These are phyloP conservation scores for Nipponia nippon DNA, from an alignment of 2,113 vertebrate genomes.

Conservation along the genomic window DNA sequence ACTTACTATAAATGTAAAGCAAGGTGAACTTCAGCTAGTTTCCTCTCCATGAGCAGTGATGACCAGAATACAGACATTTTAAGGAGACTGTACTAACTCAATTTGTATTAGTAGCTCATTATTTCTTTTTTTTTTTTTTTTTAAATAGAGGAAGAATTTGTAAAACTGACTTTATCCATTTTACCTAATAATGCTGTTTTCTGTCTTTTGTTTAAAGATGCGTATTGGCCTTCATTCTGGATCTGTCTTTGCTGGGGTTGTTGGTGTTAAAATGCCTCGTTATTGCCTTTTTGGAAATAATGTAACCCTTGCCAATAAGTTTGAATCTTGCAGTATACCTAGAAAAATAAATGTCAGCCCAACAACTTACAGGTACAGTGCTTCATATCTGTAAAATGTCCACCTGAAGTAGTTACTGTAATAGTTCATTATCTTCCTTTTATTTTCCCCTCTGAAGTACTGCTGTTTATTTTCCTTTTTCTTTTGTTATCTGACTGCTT, in stretches of 20 bases:
- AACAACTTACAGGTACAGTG: constrained; percentile 89
- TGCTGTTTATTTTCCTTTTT: not conserved
- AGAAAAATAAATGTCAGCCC: constrained; percentile 95
- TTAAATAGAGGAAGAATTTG: not conserved
- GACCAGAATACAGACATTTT: not conserved
- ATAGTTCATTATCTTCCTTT: not conserved
- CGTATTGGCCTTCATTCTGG: constrained; percentile 95
- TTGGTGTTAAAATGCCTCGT: constrained; percentile 97
- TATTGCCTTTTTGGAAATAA: constrained; percentile 99
- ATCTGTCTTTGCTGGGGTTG: constrained; percentile 94
- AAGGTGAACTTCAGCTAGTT: not conserved
- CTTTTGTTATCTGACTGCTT: not conserved
- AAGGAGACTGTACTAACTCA: not conserved
- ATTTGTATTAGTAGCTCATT: not conserved
- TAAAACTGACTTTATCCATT: not conserved
- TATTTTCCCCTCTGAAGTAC: not conserved
- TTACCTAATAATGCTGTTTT: not conserved
- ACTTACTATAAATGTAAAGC: not conserved
- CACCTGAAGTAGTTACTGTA: not conserved
- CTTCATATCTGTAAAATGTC: not conserved
- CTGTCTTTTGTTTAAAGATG: constrained; percentile 80
- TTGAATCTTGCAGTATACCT: constrained; percentile 93
- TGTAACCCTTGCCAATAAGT: constrained; percentile 96
- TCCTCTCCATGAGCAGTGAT: not conserved
- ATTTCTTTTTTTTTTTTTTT: not conserved